These are phyloP conservation scores for Chrysaora quinquecirrha DNA, from an alignment of 30 jellyfish, hydroid and myxozoan species.

Conservation along the genomic window DNA sequence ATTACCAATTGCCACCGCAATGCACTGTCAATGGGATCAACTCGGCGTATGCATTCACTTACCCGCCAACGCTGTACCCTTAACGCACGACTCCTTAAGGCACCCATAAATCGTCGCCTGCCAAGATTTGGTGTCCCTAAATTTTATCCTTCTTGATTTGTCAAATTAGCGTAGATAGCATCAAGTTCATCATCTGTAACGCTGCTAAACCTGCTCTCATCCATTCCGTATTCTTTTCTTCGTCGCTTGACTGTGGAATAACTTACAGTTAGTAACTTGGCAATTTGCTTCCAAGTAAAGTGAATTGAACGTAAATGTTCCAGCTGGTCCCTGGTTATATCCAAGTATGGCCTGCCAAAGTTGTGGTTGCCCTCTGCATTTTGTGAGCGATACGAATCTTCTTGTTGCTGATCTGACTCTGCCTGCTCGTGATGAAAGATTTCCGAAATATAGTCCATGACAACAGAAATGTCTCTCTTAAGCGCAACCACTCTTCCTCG, in stretches of 20 bases:
- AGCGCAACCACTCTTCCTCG: neutral
- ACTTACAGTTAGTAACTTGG: slow-evolving; percentile 19
- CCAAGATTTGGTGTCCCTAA: slow-evolving; percentile 7
- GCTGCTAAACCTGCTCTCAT: slow-evolving; percentile 11
- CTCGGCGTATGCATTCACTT: neutral
- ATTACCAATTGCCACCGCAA: neutral
- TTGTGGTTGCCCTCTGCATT: no score
- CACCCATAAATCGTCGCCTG: neutral
- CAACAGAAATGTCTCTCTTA: no score
- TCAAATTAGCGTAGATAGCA: slow-evolving; percentile 22
- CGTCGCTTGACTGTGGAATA: slow-evolving; percentile 2
- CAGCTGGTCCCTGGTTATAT: slow-evolving; percentile 26
- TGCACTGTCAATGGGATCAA: slow-evolving; percentile 7
- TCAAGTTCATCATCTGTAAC: slow-evolving; percentile 32
- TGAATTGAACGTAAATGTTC: slow-evolving; percentile 8
- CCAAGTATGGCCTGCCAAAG: slow-evolving; percentile 18
- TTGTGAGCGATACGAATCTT: no score
- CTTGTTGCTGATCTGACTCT: no score
- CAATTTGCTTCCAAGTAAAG: slow-evolving; percentile 24
- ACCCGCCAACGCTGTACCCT: slow-evolving; percentile 16
- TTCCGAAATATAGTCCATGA: slow-evolving; percentile 17
- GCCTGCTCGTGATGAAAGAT: slow-evolving; percentile 15
- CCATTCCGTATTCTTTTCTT: slow-evolving; percentile 28
- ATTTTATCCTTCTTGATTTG: slow-evolving; percentile 11
- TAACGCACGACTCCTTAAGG: slow-evolving; percentile 9